Conservation (phyloP, 2,797 vertebrate genomes). For the Pyrocephalus nanus region DNA sequence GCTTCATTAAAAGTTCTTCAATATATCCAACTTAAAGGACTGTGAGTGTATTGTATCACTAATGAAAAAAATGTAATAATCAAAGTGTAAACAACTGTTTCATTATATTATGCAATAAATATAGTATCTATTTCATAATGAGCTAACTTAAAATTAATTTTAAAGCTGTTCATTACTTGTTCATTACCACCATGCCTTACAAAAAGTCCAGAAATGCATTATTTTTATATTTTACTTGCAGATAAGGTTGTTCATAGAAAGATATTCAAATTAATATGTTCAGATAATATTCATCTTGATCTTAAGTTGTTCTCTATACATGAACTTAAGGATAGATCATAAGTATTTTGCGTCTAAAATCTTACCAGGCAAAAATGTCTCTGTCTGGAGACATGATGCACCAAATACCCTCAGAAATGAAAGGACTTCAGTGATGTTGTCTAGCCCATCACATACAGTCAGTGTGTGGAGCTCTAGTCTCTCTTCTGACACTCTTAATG, state of each 20-base stretch:
- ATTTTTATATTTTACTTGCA: not conserved
- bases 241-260: not conserved
- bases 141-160: not conserved
- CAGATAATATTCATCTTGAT: not conserved
- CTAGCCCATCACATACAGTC: not conserved
- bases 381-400: not conserved
- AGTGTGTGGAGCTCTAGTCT: not conserved
- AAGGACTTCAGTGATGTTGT: not conserved
- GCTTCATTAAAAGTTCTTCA: not conserved
- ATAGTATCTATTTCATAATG: not conserved
- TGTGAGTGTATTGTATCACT: not conserved
- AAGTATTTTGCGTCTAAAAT: not conserved
- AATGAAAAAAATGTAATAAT: not conserved
- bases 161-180: not conserved
- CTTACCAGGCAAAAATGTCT: not conserved
- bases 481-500: not conserved
- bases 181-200: not conserved
- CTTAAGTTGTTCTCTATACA: not conserved
- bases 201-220: not conserved
- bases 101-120: not conserved
- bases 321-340: not conserved
- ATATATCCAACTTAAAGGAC: not conserved
- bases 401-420: not conserved
- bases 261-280: not conserved
- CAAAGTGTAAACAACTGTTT: not conserved